These are phyloP conservation scores for Ceratosolen fusciceps DNA, from an alignment of 1,140 invertebrate species.

Conservation along the genomic window DNA sequence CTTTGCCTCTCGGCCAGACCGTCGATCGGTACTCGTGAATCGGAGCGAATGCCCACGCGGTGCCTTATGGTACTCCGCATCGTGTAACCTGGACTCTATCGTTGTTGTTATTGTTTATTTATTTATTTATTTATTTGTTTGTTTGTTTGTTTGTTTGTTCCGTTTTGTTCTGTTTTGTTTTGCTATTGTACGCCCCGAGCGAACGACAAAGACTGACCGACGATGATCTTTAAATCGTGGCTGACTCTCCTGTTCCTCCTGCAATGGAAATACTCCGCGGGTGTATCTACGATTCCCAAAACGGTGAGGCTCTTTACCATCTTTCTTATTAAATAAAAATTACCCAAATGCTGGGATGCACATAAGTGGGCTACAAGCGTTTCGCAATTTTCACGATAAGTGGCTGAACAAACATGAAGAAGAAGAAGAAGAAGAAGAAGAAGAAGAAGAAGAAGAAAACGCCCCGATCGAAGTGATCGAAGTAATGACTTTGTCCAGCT, in stretches of 20 bases:
- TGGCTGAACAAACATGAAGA: too few relatives aligned
- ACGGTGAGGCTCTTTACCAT: conserved; percentile 8
- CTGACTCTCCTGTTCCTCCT: conserved; percentile 12
- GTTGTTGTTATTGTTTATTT: too few relatives aligned
- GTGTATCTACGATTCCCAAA: conserved; percentile 19
- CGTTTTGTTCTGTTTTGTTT: too few relatives aligned
- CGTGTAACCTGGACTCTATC: conserved; percentile 14
- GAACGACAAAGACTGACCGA: background rate
- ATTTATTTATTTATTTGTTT: too few relatives aligned
- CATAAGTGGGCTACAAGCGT: background rate
- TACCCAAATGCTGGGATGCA: background rate
- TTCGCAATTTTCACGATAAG: conserved; percentile 20
- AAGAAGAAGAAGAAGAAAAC: background rate
- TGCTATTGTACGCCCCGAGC: background rate
- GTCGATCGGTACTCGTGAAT: conserved; percentile 54
- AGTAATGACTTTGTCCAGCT: background rate
- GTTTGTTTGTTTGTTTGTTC: too few relatives aligned
- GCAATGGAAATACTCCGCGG: conserved; percentile 36
- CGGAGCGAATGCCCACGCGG: conserved; percentile 40
- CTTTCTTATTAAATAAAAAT: background rate
- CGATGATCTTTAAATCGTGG: conserved; percentile 28
- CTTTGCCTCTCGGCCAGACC: conserved; percentile 55
- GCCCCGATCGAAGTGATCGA: background rate
- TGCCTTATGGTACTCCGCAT: conserved; percentile 11
- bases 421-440: too few relatives aligned